Conservation (phyloP, 2,113 vertebrate genomes). For the Apeltes quadracus region DNA sequence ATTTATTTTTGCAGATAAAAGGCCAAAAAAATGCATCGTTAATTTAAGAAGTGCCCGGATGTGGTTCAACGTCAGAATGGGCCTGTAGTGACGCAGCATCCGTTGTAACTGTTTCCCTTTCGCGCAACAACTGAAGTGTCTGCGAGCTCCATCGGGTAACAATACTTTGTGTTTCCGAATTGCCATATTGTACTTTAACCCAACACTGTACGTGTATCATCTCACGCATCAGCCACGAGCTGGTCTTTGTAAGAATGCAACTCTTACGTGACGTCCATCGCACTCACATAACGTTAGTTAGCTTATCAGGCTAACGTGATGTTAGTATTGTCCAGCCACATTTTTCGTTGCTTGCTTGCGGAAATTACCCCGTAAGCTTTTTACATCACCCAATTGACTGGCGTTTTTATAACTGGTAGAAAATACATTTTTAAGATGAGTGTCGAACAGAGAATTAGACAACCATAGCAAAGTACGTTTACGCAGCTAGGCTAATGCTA, state of each 20-base stretch:
- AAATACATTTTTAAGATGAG: rapidly evolving
- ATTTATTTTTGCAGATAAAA: not conserved
- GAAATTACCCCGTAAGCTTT: rapidly evolving
- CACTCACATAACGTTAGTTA: conserved; percentile 1
- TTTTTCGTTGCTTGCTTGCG: not conserved
- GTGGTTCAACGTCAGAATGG: not conserved
- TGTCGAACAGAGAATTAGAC: not conserved
- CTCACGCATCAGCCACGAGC: rapidly evolving
- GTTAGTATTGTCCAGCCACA: not conserved
- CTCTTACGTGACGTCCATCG: not conserved
- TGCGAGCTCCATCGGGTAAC: not conserved
- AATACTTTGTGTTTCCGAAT: not conserved
- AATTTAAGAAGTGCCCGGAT: conserved; percentile 14
- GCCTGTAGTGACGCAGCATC: not conserved
- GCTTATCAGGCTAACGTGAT: not conserved
- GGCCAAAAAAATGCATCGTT: not conserved
- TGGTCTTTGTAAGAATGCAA: rapidly evolving
- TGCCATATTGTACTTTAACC: not conserved
- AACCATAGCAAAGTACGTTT: no score
- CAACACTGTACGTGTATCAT: no score
- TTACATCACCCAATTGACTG: rapidly evolving
- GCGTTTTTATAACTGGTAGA: not conserved
- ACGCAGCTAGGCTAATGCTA: not conserved
- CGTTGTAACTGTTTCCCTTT: not conserved
- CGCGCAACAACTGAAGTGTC: not conserved